Evolutionary conservation across 1,140 invertebrate species (phyloP), one percentile per base, ranked within the genome.

Genomic region (Drosophila sproati): DNA sequence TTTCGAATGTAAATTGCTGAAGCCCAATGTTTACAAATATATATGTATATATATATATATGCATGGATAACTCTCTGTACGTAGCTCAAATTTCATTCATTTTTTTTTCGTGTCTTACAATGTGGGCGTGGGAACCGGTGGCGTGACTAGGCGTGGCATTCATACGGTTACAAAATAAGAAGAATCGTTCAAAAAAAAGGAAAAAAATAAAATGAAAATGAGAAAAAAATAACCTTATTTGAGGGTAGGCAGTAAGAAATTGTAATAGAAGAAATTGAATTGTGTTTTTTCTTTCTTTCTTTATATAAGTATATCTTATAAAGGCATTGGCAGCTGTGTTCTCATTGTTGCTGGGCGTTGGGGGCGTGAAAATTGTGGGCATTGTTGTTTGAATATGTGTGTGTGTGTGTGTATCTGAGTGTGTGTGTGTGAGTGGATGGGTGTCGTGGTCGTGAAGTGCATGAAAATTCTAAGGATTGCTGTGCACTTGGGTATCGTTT

Each of bases 231-330:
- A 72, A 62, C 43, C 45, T 69, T 61, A 62, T 37, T 47, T 47
- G 37, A 32, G 56, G 48, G 66, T 77, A 80, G 83, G 61, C 79
- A 80, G 77, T 52, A 80, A 78, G 72, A 82, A 73, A 77, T 82
- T 87, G 82, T 82, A 77, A 82, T 82, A 87, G 82, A 87, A 89
- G 73, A 87, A 87, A 87, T 89, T 88, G 85, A 87, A 88, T 87
- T 83, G 83, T 87, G 73, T 88, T 60, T 68, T 75, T 67, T 66
- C 51, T 70, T 69, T 72, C 43, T 61, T 45, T 29, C 41, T 71
- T 43, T 57, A 20, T 70, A 57, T 75, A 34, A 45, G 4, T 20
- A 60, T 75, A 52, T 75, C 47, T 35, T 77, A 82, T 82, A 55
- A 73, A 68, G 56, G 73, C 77, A 43, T 62, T 63, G 81, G 81